Base-by-base conservation (phyloP, 2,113 vertebrate species). In the Pseudois nayaur region DNA sequence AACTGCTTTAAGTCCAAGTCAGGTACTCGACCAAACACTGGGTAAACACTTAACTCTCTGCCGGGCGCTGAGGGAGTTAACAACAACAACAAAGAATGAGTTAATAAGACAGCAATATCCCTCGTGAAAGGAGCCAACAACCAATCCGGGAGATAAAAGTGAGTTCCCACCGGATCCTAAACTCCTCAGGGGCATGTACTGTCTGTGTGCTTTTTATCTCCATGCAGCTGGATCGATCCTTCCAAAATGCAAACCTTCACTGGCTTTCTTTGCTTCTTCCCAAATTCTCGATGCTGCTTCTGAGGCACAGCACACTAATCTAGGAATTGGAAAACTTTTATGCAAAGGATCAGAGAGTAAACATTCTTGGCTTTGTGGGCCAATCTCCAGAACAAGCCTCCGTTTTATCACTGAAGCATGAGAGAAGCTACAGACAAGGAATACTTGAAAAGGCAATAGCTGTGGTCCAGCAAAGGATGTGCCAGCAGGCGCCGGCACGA, bases 171-270 rank as follows among this genome's bases (percentile, higher is more conserved):
- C 25, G 3, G 48, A 52, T 85, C 36, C 64, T 67, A 55, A 33
- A 14, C 27, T 57, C 59, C 81, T 67, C 54, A 74, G 48, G 85
- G 86, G 64, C 74, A 48, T 25, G 33, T 13, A 29, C 48, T 40
- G 7, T 57, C 31, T 67, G 31, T n/a, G 27, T 55, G 84, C 23
- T 81, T 94, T 94, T 96, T 90, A 95, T 94, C 78, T 95, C 60
- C 84, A 17, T 27, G 78, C 11, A 76, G 27, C 76, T 50, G 60
- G 48, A 74, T 52, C 15, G 4, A 98, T n/a, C 43, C 60, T 95
- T 87, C n/a, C 27, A 62, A 89, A 94, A 76, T 17, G 33, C 19
- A 96, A 95, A 87, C 50, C 57, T 92, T 81, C 59, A 67, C 9
- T 57, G 45, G 23, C 13, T 91, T 82, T 74, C 67, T 27, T 45